phyloP scores from a whole-genome alignment of 2,888 invertebrate genomes.

The Lamproptera curius region DNA sequence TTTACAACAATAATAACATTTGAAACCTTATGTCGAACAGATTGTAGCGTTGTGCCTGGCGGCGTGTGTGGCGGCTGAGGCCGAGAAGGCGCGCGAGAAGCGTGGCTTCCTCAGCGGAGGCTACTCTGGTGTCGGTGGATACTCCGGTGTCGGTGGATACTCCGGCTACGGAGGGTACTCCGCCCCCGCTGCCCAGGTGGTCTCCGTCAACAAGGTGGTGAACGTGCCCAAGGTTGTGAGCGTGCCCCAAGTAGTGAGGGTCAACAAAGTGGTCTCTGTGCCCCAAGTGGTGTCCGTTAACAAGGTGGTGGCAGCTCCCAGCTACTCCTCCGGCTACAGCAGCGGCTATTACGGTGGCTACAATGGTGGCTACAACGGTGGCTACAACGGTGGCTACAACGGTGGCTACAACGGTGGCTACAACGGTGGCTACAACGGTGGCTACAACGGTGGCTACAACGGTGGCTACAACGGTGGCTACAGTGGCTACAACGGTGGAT shows the following conservation, averaged over 20 bases:
- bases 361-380: not conserved
- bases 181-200: slow-evolving; percentile 34
- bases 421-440: slow-evolving; percentile 1
- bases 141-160: slow-evolving; percentile 5
- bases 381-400: slow-evolving; percentile 7
- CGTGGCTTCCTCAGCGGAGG: slow-evolving; percentile 17
- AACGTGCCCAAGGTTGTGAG: slow-evolving; percentile 41
- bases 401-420: slow-evolving; percentile 12
- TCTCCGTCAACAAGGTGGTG: slow-evolving; percentile 40
- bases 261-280: slow-evolving; percentile 46
- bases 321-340: slow-evolving; percentile 30
- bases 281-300: slow-evolving; percentile 44
- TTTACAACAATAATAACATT: too few species aligned
- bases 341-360: slow-evolving; percentile 9
- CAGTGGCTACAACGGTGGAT: slow-evolving; percentile 4
- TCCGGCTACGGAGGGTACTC: slow-evolving; percentile 22
- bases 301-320: slow-evolving; percentile 41
- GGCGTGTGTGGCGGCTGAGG: slow-evolving; percentile 12
- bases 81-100: slow-evolving; percentile 20
- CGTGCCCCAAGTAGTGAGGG: slow-evolving; percentile 40
- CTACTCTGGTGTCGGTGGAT: too few species aligned
- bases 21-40: not conserved
- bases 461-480: slow-evolving; percentile 15
- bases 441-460: not conserved
- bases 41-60: slow-evolving; percentile 16